Evolutionary conservation across 2,888 invertebrate genomes (phyloP).

Genomic region (Pedicia rivosa): DNA sequence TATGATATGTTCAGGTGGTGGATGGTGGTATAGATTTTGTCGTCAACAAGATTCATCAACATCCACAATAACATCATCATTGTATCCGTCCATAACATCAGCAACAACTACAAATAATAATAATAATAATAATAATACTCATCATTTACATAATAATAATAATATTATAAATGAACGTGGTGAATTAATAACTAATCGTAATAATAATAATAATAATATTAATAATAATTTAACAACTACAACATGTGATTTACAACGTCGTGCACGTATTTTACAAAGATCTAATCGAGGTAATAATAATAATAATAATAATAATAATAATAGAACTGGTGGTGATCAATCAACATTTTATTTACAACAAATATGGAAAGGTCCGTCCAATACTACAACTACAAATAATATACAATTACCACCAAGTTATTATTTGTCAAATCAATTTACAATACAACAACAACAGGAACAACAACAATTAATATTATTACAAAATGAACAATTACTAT

Average conservation of each 20-base stretch:
- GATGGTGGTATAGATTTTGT: conserved; percentile 38
- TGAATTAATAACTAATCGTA: too few species aligned
- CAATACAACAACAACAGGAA: conserved; percentile 11
- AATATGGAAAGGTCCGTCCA: conserved; percentile 27
- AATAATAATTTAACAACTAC: neutral
- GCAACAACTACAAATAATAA: neutral
- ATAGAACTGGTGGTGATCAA: conserved; percentile 3
- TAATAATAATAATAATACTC: neutral
- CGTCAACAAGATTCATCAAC: conserved; percentile 27
- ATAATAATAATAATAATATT: neutral
- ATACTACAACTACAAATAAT: conserved; percentile 5
- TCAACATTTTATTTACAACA: conserved; percentile 20
- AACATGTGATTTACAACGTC: conserved; percentile 1
- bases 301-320: conserved; percentile 2
- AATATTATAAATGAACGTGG: too few species aligned
- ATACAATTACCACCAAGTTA: conserved; percentile 11
- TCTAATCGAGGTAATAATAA: conserved; percentile 1
- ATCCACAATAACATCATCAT: conserved; percentile 9
- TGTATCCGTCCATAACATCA: conserved; percentile 10
- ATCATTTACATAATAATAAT: too few species aligned
- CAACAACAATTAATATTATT: too few species aligned
- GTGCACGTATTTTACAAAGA: conserved; percentile 7
- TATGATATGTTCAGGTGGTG: conserved; percentile 36
- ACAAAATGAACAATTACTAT: conserved; percentile 3
- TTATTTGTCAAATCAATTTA: conserved; percentile 9